Evolutionary conservation across 2,113 vertebrate genomes (phyloP), one percentile per base, ranked within the genome.

Genomic region (Festucalex cinctus): DNA sequence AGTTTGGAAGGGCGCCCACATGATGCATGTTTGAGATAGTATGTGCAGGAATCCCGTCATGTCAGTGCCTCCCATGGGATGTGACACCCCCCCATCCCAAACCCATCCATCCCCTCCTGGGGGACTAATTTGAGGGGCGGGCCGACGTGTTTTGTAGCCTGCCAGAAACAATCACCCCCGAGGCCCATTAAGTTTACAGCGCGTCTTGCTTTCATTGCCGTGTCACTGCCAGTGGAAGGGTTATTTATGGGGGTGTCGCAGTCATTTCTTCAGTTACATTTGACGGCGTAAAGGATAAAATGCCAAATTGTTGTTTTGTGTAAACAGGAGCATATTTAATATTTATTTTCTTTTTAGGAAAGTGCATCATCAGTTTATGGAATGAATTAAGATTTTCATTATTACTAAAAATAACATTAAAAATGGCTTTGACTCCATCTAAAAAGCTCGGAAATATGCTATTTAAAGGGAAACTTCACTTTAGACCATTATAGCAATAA

Each of bases 71-170:
- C 94, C 95, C 94, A 93, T 93, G 94, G 93, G 92, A 93, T 92
- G 86, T 95, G 93, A 95, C 94, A 93, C 94, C 94, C 75, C 81
- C 73, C 77, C 28, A 32, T 32, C 28, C 28, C 78, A 81, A 65
- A 77, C 92, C 92, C 93, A 44, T 17, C 94, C 84, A 65, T 76
- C 92, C 92, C 93, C 94, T 94, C 93, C 93, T 93, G 93, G 91
- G 87, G 90, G 93, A 93, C 94, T 98, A 98, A 99, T 99, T 95
- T 95, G 93, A 95, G 94, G 96, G 96, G 97, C 94, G 95, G 96
- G 93, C 94, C 94, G 91, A 94, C 93, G 94, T 96, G 95, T 98
- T 98, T 96, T 98, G 95, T 96, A 97, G 94, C 94, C 94, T 96
- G 95, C 96, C 95, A 95, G 94, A 97, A 98, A 98, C 96, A 98